These are phyloP conservation scores for Beroe ovata DNA, from an alignment of 37 sponge, comb jelly and placozoan genomes.

Conservation along the genomic window DNA sequence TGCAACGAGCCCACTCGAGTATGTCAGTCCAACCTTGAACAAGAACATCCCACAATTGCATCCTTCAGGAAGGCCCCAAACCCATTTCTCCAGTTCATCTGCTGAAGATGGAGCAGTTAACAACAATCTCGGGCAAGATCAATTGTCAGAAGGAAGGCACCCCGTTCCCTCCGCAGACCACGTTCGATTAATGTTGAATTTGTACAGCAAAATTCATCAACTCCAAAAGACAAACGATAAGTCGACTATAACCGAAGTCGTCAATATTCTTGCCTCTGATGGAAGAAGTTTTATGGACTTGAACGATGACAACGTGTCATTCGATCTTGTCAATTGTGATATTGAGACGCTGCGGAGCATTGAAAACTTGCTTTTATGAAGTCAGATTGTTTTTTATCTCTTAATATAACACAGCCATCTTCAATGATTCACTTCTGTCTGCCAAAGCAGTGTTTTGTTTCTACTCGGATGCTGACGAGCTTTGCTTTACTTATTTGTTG, in stretches of 20 bases:
- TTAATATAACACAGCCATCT: too few species aligned
- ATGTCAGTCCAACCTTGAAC: too few species aligned
- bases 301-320: slow-evolving; percentile 26
- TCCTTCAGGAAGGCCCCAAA: background rate
- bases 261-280: slow-evolving; percentile 15
- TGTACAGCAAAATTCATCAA: slow-evolving; percentile 50
- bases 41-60: background rate
- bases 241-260: background rate
- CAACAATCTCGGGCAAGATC: background rate
- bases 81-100: background rate
- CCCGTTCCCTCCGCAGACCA: background rate
- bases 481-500: too few species aligned
- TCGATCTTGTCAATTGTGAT: slow-evolving; percentile 44
- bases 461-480: too few species aligned
- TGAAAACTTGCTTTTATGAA: slow-evolving; percentile 1
- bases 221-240: slow-evolving; percentile 19
- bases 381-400: too few species aligned
- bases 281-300: background rate
- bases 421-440: too few species aligned
- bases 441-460: too few species aligned
- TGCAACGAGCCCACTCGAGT: too few species aligned
- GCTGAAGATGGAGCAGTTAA: background rate
- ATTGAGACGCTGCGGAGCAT: slow-evolving; percentile 36
- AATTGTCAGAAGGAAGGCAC: background rate
- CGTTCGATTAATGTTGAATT: slow-evolving; percentile 22